Percentiles rank a stretch among this genome's conserved stretches.
Conservation (phyloP, 2,797 vertebrate genomes). For the Anguilla obscura region DNA sequence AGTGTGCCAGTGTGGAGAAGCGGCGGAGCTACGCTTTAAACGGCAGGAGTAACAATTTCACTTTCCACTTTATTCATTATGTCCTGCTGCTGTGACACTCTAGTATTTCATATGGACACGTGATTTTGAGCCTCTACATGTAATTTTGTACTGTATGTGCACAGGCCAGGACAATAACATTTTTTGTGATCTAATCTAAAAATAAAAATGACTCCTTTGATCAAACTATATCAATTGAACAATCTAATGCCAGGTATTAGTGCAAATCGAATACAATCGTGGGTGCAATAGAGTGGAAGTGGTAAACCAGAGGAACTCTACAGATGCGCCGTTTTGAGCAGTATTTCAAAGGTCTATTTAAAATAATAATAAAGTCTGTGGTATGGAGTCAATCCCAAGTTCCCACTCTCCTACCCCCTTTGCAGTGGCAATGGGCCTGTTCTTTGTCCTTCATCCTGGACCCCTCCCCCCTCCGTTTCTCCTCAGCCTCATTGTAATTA, state of each 20-base stretch:
- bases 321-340: not conserved
- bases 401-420: not conserved
- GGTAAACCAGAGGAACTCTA: not conserved
- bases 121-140: not conserved
- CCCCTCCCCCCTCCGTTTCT: conserved; percentile 20
- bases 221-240: not conserved
- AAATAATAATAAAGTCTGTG: not conserved
- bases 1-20: not conserved
- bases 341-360: not conserved
- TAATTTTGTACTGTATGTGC: not conserved
- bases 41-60: not conserved
- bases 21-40: not conserved
- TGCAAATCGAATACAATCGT: not conserved
- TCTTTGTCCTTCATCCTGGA: conserved; percentile 25
- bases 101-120: not conserved
- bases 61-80: conserved; percentile 1
- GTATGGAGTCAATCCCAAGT: not conserved
- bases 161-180: too few relatives aligned
- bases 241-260: not conserved
- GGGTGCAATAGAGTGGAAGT: not conserved
- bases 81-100: not conserved
- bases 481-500: not conserved
- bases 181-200: too few relatives aligned
- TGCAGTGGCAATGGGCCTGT: conserved; percentile 13
- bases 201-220: not conserved